These are phyloP conservation scores for Druceiella hillmani DNA, from an alignment of 2,888 invertebrate species.

Conservation along the genomic window DNA sequence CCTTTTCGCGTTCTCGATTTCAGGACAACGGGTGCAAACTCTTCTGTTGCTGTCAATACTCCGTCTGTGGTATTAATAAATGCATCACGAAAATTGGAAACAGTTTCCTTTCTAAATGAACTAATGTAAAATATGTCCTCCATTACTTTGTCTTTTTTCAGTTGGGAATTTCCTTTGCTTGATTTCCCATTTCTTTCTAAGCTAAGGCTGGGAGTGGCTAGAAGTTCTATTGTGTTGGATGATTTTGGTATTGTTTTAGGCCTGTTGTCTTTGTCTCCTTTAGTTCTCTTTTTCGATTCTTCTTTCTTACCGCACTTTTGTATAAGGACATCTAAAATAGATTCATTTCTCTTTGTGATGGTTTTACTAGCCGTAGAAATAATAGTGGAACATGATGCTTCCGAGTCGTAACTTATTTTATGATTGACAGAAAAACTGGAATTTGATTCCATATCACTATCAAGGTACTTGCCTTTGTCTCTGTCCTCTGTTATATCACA, in stretches of 20 bases:
- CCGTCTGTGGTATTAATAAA: conserved; percentile 59
- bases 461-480: conserved; percentile 44
- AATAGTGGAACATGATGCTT: conserved; percentile 62
- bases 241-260: conserved; percentile 55
- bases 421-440: conserved; percentile 56
- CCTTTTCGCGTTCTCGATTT: conserved; percentile 72
- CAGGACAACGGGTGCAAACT: conserved; percentile 65
- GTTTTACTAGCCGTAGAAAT: conserved; percentile 50
- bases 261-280: conserved; percentile 49
- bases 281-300: conserved; percentile 48
- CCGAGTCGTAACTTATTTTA: conserved; percentile 59
- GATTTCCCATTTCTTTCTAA: conserved; percentile 36
- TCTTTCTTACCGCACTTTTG: conserved; percentile 60
- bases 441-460: conserved; percentile 64
- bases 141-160: conserved; percentile 46
- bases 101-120: conserved; percentile 63
- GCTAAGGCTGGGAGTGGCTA: conserved; percentile 60
- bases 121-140: conserved; percentile 57
- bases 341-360: conserved; percentile 42
- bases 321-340: conserved; percentile 62
- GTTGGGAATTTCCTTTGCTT: conserved; percentile 37
- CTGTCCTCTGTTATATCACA: conserved; percentile 25
- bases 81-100: conserved; percentile 60
- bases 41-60: conserved; percentile 52
- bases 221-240: conserved; percentile 49